Base-by-base conservation (phyloP, 2,888 invertebrate genomes). In the Dolomedes plantarius region DNA sequence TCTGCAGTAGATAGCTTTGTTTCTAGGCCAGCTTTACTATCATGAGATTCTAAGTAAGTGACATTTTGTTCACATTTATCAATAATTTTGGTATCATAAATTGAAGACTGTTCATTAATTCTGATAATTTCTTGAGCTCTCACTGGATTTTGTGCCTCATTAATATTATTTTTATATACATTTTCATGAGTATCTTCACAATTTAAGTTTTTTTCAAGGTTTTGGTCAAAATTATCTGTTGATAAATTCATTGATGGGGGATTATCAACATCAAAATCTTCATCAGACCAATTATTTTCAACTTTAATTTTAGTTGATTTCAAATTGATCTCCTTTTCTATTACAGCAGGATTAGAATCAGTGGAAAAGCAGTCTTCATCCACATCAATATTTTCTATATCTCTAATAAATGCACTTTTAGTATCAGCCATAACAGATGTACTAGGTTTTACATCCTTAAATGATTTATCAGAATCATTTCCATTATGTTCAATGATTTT, bases 331-430 rank as follows among this genome's bases (percentile, higher is more conserved):
- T 72, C n/a, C 29, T 56, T 27, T 19, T 64, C 9, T 19, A 23
- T 5, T 28, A 16, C 29, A 74, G 39, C 16, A 46, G n/a, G 16
- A 11, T 36, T 36, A 36, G 11, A 36, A 11, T 16, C 16, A n/a
- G 9, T 16, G 16, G 46, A 46, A 5, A 9, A 16, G 56, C 6
- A 23, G 2, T 56, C 23, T 3, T 62, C 67, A 50, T 50, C 23
- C 5, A 83, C 19, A 62, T 83, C 83, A 77, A 83, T 83, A 16
- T 83, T 83, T 56, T 83, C 83, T 29, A 83, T 29, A 68, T 83
- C 77, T 56, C 72, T 83, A 23, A 83, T 83, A 27, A 83, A 83
- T 41, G 73, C 65, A 73, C 65, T 73, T 50, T 83, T 83, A 29
- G 83, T 77, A n/a, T 83, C 77, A 27, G 56, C 32, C 72, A 83